These are phyloP conservation scores for Tolypeutes matacus DNA, from an alignment of 2,797 vertebrate species.

Conservation along the genomic window DNA sequence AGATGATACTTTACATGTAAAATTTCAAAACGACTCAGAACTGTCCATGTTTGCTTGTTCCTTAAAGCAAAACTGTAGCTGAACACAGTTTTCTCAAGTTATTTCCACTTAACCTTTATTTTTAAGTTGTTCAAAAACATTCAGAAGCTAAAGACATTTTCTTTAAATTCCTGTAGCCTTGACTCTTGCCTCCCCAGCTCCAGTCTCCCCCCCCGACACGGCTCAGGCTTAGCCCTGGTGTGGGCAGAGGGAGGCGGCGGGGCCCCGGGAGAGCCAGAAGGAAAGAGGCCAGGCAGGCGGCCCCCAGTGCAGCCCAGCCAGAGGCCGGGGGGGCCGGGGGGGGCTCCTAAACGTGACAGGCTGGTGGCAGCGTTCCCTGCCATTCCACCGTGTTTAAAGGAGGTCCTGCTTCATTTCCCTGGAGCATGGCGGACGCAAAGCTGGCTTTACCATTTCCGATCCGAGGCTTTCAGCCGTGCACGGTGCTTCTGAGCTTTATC, in stretches of 20 bases:
- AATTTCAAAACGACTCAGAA: neutral
- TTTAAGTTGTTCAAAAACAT: neutral
- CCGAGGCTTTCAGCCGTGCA: neutral
- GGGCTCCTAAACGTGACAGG: neutral
- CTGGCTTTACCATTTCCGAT: neutral
- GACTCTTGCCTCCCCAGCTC: neutral
- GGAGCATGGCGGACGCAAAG: fast-evolving
- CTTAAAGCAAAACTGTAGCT: neutral
- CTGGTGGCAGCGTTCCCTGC: neutral
- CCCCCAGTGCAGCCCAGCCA: too few species aligned
- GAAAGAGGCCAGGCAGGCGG: too few species aligned
- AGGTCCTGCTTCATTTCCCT: neutral
- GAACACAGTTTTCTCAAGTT: neutral
- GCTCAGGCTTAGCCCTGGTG: neutral
- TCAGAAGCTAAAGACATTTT: neutral
- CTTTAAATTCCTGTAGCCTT: neutral
- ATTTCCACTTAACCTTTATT: neutral
- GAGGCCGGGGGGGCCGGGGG: too few species aligned
- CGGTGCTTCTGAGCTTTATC: too few species aligned
- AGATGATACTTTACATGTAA: neutral
- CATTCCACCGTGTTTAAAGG: neutral
- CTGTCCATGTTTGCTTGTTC: neutral
- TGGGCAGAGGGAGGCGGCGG: neutral
- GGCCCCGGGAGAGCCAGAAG: neutral
- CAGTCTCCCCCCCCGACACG: neutral